Evolutionary conservation across 2,113 vertebrate genomes (phyloP).

Genomic region (Tautogolabrus adspersus): DNA sequence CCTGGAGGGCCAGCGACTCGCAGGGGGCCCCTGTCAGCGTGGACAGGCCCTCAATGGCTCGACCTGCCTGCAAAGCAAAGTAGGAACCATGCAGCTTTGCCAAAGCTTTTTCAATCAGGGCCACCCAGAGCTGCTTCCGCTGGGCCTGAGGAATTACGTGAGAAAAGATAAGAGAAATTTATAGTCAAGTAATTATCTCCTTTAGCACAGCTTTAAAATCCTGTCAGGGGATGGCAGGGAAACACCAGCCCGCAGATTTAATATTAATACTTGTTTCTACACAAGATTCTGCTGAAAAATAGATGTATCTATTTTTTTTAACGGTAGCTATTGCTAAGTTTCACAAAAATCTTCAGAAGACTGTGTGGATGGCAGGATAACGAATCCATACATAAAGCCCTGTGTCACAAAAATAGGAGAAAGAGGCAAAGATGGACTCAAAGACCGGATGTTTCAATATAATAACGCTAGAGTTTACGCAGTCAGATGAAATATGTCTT

Average conservation of each 20-base stretch:
- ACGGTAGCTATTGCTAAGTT: no score
- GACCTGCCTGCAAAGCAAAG: constrained; percentile 95
- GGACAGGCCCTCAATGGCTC: constrained; percentile 95
- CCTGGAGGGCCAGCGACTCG: constrained; percentile 95
- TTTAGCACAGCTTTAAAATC: neutral
- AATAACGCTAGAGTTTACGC: no score
- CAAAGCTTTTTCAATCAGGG: constrained; percentile 95
- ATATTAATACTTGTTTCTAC: neutral
- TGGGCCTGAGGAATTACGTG: constrained; percentile 85
- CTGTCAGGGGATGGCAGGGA: neutral
- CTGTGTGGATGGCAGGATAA: neutral
- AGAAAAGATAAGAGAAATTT: neutral
- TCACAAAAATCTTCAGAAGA: neutral
- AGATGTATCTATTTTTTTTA: no score
- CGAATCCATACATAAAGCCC: no score
- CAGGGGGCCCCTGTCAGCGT: constrained; percentile 96
- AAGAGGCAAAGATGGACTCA: no score
- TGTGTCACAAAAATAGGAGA: no score
- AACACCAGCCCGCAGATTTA: neutral
- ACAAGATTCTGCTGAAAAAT: no score
- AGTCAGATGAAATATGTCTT: no score
- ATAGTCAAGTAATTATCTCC: neutral
- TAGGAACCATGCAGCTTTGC: constrained; percentile 97
- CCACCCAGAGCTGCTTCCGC: constrained; percentile 96
- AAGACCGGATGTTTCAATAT: no score